phyloP scores from a whole-genome alignment of 1,140 invertebrate genomes.

The Drosophila trapezifrons region DNA sequence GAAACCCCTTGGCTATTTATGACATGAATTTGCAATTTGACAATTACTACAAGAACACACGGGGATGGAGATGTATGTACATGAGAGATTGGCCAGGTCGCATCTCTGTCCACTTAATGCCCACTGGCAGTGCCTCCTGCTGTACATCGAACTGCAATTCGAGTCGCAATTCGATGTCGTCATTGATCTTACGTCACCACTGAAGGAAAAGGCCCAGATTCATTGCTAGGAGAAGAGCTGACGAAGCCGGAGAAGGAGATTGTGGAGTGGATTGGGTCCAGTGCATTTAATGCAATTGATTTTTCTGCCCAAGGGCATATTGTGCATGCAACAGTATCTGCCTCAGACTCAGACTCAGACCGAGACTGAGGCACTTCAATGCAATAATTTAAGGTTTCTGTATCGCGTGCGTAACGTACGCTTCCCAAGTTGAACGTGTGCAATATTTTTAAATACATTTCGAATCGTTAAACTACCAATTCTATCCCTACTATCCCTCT shows the following conservation, averaged over 20 bases:
- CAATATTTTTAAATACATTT: too few relatives aligned
- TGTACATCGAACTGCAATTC: slow-evolving; percentile 62
- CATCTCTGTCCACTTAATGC: slow-evolving; percentile 30
- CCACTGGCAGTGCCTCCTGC: slow-evolving; percentile 62
- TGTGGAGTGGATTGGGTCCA: slow-evolving; percentile 49
- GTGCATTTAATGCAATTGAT: slow-evolving; percentile 77
- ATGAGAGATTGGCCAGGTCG: slow-evolving; percentile 8
- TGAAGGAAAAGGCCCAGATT: slow-evolving; percentile 8
- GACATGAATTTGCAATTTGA: slow-evolving; percentile 82
- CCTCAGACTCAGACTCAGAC: slow-evolving; percentile 1
- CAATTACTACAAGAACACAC: slow-evolving; percentile 69
- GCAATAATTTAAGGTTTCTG: slow-evolving; percentile 11
- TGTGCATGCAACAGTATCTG: slow-evolving; percentile 44
- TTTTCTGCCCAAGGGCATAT: slow-evolving; percentile 72
- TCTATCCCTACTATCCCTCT: background rate
- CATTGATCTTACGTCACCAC: slow-evolving; percentile 64
- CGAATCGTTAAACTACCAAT: background rate
- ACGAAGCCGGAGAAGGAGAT: slow-evolving; percentile 7
- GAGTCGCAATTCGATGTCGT: slow-evolving; percentile 26
- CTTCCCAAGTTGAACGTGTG: background rate
- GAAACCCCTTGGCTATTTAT: slow-evolving; percentile 58
- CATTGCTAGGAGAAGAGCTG: slow-evolving; percentile 12
- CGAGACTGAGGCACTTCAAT: slow-evolving; percentile 10
- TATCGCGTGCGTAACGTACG: background rate
- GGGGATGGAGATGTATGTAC: slow-evolving; percentile 1